Evolutionary conservation across 2,797 vertebrate genomes (phyloP).

Genomic region (Tolypeutes matacus): DNA sequence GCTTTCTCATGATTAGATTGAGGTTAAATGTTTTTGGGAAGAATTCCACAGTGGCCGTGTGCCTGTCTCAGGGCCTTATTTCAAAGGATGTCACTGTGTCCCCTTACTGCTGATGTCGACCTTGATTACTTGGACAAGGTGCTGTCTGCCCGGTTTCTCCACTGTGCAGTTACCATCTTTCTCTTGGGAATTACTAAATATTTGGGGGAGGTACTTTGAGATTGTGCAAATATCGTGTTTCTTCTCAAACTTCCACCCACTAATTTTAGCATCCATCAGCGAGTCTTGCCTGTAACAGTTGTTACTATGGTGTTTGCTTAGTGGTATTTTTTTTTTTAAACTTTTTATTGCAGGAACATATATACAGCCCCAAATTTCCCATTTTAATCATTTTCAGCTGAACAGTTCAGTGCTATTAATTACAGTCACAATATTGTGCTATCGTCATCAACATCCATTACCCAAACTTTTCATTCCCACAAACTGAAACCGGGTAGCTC

Average conservation of each 20-base stretch:
- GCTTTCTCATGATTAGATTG: background rate
- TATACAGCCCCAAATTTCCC: no score
- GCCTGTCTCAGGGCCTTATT: background rate
- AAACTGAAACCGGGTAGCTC: no score
- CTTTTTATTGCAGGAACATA: no score
- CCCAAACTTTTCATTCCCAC: no score
- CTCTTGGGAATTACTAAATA: slow-evolving; percentile 2
- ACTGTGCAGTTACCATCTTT: background rate
- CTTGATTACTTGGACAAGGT: background rate
- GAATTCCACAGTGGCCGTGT: fast-evolving
- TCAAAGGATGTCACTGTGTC: background rate
- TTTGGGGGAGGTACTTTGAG: background rate
- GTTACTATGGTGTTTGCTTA: background rate
- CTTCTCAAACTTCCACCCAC: background rate
- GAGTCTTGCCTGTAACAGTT: background rate
- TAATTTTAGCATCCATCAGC: slow-evolving; percentile 2
- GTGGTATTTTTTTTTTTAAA: background rate
- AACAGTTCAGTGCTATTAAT: no score
- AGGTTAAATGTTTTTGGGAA: background rate
- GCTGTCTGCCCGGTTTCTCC: background rate
- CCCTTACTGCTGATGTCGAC: background rate
- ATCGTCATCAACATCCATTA: no score
- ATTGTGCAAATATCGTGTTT: background rate
- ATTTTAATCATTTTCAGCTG: no score
- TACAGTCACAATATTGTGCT: no score